Evolutionary conservation across 2,113 vertebrate genomes (phyloP).

Genomic region (Ahaetulla prasina): DNA sequence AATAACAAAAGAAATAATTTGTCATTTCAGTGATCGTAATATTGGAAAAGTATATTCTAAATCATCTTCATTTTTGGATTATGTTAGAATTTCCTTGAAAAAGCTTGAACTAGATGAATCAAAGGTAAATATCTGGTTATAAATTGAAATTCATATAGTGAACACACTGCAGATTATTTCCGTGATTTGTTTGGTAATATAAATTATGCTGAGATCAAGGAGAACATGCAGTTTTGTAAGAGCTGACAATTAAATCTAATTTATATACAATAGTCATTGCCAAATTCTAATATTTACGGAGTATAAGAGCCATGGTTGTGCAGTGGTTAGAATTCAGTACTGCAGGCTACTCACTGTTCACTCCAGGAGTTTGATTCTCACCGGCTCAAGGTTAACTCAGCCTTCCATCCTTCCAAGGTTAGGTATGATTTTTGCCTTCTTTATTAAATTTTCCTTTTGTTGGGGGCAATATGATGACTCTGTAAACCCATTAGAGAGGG

Average conservation of each 20-base stretch:
- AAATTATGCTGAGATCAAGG: constrained; percentile 9
- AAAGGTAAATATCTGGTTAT: constrained; percentile 68
- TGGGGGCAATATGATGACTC: too few relatives aligned
- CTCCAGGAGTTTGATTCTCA: too few relatives aligned
- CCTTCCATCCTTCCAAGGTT: too few relatives aligned
- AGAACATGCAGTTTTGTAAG: background rate
- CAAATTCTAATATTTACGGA: background rate
- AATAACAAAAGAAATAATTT: constrained; percentile 43
- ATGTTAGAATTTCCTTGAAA: constrained; percentile 81
- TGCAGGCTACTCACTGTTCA: too few relatives aligned
- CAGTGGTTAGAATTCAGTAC: too few relatives aligned
- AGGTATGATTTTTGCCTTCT: too few relatives aligned
- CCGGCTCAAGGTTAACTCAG: too few relatives aligned
- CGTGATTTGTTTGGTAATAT: background rate
- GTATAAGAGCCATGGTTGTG: too few relatives aligned
- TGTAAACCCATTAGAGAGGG: too few relatives aligned
- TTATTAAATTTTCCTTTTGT: too few relatives aligned
- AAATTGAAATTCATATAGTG: background rate
- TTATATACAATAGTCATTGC: background rate
- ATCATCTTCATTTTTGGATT: constrained; percentile 85
- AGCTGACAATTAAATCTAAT: background rate
- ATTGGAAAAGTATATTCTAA: constrained; percentile 92
- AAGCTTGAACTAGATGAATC: constrained; percentile 86
- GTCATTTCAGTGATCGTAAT: constrained; percentile 77
- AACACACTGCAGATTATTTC: background rate